Conservation (phyloP, 2,797 vertebrate species). For the Champsocephalus esox region DNA sequence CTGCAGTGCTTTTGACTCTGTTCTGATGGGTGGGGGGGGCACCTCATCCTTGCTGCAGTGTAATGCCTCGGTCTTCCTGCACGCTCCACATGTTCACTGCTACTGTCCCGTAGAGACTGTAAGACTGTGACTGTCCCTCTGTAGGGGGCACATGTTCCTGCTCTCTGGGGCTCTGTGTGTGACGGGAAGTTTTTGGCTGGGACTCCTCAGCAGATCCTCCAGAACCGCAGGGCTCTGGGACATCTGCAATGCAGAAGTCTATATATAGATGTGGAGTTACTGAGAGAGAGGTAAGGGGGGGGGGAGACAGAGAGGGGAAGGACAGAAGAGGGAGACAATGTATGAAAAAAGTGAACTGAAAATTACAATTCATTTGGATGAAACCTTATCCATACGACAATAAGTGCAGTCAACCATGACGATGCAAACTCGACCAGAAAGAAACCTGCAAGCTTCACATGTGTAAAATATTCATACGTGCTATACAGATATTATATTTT, state of each 20-base stretch:
- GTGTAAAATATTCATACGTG: too few relatives aligned
- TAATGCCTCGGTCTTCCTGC: constrained; percentile 31
- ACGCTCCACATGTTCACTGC: constrained; percentile 9
- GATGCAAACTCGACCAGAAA: too few relatives aligned
- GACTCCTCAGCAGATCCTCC: constrained; percentile 65
- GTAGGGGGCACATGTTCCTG: constrained; percentile 27
- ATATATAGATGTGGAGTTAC: constrained; percentile 77
- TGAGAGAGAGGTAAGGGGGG: constrained; percentile 24
- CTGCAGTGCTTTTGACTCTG: constrained; percentile 65
- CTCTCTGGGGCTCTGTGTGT: constrained; percentile 22
- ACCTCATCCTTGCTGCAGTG: constrained; percentile 72
- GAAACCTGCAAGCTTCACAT: too few relatives aligned
- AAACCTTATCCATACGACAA: too few relatives aligned
- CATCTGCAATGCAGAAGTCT: constrained; percentile 84
- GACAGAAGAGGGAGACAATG: constrained; percentile 21
- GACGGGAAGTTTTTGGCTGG: constrained; percentile 64
- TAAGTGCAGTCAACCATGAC: too few relatives aligned
- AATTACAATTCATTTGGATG: neutral
- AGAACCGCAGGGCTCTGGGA: constrained; percentile 70
- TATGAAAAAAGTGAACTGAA: constrained; percentile 22
- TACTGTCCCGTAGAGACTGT: neutral
- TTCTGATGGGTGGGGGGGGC: constrained; percentile 20
- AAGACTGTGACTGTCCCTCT: constrained; percentile 15
- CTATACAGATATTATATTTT: too few relatives aligned
- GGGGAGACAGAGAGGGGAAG: constrained; percentile 20